Percentiles rank a stretch among this genome's conserved stretches.
Evolutionary conservation across 2,888 invertebrate genomes (phyloP).

Genomic region (Ochropleura leucogaster): DNA sequence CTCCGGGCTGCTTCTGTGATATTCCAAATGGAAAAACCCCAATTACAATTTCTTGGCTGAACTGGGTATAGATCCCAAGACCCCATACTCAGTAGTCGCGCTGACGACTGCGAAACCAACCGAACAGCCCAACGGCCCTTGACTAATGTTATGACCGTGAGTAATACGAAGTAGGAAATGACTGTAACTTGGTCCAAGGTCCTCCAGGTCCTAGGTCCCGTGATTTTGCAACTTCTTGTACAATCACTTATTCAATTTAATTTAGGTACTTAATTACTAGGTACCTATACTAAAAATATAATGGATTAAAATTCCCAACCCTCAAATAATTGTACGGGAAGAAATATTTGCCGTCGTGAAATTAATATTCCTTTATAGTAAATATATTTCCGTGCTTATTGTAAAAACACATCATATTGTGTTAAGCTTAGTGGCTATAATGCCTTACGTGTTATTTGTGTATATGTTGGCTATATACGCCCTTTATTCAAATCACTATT

Average conservation of each 20-base stretch:
- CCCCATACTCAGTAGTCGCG: no score
- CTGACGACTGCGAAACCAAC: no score
- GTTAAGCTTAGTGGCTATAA: background rate
- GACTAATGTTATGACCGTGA: no score
- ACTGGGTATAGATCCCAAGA: no score
- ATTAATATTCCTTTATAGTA: background rate
- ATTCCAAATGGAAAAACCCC: no score
- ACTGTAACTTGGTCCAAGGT: no score
- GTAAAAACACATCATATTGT: conserved; percentile 1
- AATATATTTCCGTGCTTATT: conserved; percentile 10
- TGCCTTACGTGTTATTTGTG: conserved; percentile 4
- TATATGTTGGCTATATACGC: background rate
- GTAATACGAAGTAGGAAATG: no score
- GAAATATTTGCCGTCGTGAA: background rate
- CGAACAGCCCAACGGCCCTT: no score
- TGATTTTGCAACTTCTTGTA: background rate
- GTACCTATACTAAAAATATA: background rate
- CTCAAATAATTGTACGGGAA: background rate
- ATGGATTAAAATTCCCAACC: background rate
- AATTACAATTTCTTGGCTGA: no score
- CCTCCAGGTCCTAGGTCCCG: no score
- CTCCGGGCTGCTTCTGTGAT: no score
- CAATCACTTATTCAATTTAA: background rate
- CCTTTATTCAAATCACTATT: conserved; percentile 8
- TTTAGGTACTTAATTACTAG: background rate